Percentiles rank a stretch among this genome's conserved stretches.
Conservation (phyloP, 2,797 vertebrate genomes). For the Myotis planiceps region DNA sequence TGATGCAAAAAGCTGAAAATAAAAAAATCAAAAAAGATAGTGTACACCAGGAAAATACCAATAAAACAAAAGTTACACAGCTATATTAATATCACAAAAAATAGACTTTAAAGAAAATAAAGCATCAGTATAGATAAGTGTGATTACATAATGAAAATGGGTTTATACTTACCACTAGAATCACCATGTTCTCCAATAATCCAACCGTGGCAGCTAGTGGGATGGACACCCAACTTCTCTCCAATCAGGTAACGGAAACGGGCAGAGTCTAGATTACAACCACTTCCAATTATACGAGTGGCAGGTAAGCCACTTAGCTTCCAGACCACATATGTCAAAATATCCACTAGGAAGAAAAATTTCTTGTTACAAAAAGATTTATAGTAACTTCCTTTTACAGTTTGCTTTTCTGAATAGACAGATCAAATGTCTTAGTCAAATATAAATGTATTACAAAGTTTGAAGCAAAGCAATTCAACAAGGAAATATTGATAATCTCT, state of each 20-base stretch:
- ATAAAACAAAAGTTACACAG: not conserved
- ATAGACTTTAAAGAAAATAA: not conserved
- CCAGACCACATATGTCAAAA: conserved; percentile 98
- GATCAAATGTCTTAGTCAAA: conserved; percentile 11
- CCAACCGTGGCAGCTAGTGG: conserved; percentile 97
- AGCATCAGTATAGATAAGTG: not conserved
- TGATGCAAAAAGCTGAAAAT: not conserved
- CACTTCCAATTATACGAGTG: conserved; percentile 95
- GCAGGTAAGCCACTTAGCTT: conserved; percentile 97
- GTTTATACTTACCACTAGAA: conserved; percentile 93
- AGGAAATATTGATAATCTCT: not conserved
- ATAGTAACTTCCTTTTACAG: not conserved
- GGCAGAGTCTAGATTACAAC: conserved; percentile 97
- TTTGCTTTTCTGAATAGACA: conserved; percentile 8
- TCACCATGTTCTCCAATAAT: conserved; percentile 98
- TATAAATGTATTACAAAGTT: not conserved
- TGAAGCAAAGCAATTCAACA: not conserved
- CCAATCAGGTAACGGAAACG: conserved; percentile 98
- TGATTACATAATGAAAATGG: not conserved
- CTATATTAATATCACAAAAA: not conserved
- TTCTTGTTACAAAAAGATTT: conserved; percentile 42
- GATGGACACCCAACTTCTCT: conserved; percentile 93
- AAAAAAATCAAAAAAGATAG: not conserved
- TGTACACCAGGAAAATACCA: not conserved
- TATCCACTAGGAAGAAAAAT: conserved; percentile 91